These are phyloP conservation scores for Scalopus aquaticus DNA, from an alignment of 2,113 vertebrate genomes.

Conservation along the genomic window DNA sequence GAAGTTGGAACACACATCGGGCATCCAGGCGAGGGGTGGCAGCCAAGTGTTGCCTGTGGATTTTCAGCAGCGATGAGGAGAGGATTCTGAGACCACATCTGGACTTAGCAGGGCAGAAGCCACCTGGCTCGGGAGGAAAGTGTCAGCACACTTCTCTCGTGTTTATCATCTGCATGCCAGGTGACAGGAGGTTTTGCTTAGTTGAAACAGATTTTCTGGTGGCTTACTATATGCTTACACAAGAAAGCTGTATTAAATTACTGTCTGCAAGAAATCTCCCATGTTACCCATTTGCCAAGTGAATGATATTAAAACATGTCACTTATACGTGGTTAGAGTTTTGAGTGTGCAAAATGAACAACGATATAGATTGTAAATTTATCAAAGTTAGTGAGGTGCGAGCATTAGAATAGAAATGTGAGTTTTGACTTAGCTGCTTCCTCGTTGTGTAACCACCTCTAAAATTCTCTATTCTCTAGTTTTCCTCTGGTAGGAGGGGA, in stretches of 20 bases:
- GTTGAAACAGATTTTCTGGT: constrained; percentile 37
- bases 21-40: not conserved
- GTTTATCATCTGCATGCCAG: not conserved
- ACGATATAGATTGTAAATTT: not conserved
- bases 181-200: not conserved
- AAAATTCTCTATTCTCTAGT: not conserved
- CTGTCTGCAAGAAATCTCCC: not conserved
- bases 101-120: not conserved
- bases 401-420: not conserved
- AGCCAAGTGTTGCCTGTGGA: too few relatives aligned
- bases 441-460: not conserved
- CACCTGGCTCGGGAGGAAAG: not conserved
- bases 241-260: not conserved
- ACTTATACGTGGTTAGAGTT: not conserved
- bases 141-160: not conserved
- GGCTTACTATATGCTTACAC: not conserved
- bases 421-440: not conserved
- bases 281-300: not conserved
- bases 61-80: not conserved
- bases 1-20: not conserved
- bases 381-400: not conserved
- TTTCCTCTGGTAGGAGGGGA: not conserved
- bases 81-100: not conserved
- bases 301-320: not conserved
- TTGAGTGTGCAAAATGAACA: not conserved